Conservation (phyloP, 2,113 vertebrate genomes). For the Hippocampus guttulatus region DNA sequence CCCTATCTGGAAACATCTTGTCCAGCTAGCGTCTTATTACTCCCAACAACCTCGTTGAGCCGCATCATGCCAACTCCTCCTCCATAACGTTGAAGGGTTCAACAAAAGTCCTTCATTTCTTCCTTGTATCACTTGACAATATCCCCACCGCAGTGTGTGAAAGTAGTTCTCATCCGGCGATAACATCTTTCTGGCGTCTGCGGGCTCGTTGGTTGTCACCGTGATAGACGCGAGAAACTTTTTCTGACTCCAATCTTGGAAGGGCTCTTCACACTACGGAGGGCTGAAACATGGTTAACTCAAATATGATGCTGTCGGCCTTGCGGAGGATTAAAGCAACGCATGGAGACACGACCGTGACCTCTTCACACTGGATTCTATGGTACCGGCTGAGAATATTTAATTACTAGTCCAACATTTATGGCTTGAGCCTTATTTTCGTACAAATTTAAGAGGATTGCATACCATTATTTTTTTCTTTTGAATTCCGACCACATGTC, state of each 20-base stretch:
- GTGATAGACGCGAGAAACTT: slow-evolving; percentile 5
- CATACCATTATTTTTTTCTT: background rate
- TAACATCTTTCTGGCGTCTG: slow-evolving; percentile 7
- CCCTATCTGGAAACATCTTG: background rate
- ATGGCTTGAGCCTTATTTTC: background rate
- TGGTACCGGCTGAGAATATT: background rate
- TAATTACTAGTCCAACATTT: background rate
- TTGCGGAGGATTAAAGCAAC: background rate
- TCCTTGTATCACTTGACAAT: slow-evolving; percentile 3
- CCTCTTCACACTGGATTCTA: background rate
- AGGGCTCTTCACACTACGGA: background rate
- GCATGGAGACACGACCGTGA: background rate
- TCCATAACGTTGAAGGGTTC: slow-evolving; percentile 8
- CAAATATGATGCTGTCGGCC: slow-evolving; percentile 4
- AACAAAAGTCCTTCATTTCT: slow-evolving; percentile 4
- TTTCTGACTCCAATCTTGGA: background rate
- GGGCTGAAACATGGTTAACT: background rate
- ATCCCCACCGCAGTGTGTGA: background rate
- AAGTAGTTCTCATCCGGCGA: slow-evolving; percentile 4
- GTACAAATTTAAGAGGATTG: background rate
- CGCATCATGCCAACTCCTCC: slow-evolving; percentile 5
- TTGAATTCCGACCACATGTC: background rate
- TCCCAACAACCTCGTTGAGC: background rate
- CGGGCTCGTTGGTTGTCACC: slow-evolving; percentile 1
- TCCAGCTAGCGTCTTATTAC: background rate